Evolutionary conservation across 2,797 vertebrate species (phyloP).

Genomic region (Sarcoramphus papa): DNA sequence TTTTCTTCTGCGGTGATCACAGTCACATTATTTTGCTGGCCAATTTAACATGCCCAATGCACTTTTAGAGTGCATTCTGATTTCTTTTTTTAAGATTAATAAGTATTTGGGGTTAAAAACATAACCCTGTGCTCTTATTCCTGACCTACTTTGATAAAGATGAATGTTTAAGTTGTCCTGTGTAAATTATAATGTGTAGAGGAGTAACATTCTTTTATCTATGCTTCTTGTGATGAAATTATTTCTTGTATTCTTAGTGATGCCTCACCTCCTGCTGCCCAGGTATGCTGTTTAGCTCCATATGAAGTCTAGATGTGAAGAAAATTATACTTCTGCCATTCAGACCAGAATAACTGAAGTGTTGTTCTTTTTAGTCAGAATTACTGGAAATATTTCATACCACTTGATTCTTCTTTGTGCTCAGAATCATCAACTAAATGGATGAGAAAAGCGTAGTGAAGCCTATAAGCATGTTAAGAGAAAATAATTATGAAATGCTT

Average conservation of each 20-base stretch:
- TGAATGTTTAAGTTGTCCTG: neutral
- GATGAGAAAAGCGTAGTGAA: neutral
- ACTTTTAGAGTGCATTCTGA: neutral
- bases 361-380: neutral
- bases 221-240: neutral
- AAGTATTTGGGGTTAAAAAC: neutral
- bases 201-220: neutral
- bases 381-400: neutral
- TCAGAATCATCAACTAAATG: neutral
- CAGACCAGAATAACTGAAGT: neutral
- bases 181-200: neutral
- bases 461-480: neutral
- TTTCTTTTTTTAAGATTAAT: neutral
- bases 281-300: neutral
- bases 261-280: neutral
- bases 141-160: neutral
- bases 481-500: neutral
- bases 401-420: neutral
- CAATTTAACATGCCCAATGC: neutral
- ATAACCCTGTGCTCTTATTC: neutral
- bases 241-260: neutral
- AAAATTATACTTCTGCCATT: neutral
- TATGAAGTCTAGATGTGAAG: neutral
- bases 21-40: neutral
- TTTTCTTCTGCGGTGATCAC: neutral